These are phyloP conservation scores for Falco biarmicus DNA, from an alignment of 2,797 vertebrate species.

Conservation along the genomic window DNA sequence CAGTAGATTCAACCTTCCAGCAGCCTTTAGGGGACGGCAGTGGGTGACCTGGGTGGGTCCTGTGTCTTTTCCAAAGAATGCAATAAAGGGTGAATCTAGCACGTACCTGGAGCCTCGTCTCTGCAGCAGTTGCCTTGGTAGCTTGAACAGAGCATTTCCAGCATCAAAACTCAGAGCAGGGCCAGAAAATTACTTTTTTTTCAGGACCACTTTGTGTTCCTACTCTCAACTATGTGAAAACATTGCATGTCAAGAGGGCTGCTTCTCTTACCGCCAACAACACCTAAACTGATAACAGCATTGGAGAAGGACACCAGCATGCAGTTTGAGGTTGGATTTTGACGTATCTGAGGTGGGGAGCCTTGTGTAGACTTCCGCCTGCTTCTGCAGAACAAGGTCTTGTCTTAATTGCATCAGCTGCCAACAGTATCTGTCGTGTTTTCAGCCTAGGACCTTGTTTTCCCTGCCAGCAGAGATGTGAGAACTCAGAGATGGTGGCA, in stretches of 20 bases:
- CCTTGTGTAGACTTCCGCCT: not conserved
- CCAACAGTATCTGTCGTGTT: not conserved
- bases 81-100: not conserved
- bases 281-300: not conserved
- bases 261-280: accelerated
- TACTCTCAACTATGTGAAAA: not conserved
- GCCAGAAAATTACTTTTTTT: not conserved
- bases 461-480: not conserved
- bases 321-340: not conserved
- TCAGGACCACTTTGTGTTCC: not conserved
- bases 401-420: not conserved
- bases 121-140: not conserved
- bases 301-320: not conserved
- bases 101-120: not conserved
- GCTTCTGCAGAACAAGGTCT: not conserved
- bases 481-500: not conserved
- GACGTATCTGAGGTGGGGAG: not conserved
- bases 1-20: not conserved
- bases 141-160: not conserved
- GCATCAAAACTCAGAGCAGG: not conserved
- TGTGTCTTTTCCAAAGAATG: not conserved
- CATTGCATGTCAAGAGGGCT: accelerated
- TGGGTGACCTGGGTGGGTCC: not conserved
- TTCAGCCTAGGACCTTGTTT: not conserved
- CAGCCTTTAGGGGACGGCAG: not conserved